These are phyloP conservation scores for Triplophysa bombifrons DNA, from an alignment of 2,797 vertebrate species.

Conservation along the genomic window DNA sequence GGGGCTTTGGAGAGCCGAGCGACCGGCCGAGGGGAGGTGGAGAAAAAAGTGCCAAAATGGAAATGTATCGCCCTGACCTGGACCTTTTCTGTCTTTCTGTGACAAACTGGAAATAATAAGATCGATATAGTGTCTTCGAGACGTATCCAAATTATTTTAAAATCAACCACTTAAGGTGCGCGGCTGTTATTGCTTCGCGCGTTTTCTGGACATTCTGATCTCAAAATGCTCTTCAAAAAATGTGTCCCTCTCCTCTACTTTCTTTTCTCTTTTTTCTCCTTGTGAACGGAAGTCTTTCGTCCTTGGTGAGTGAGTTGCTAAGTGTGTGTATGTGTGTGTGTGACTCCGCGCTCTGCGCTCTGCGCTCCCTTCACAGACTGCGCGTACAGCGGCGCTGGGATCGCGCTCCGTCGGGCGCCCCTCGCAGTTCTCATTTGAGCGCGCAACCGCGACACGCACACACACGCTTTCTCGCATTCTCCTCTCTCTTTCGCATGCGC, in stretches of 20 bases:
- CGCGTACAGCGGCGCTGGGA: slow-evolving; percentile 76
- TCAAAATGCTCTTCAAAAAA: slow-evolving; percentile 74
- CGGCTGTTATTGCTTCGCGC: slow-evolving; percentile 66
- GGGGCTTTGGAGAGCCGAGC: slow-evolving; percentile 58
- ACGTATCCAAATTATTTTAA: slow-evolving; percentile 80
- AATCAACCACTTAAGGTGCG: slow-evolving; percentile 74
- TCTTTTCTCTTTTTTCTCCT: slow-evolving; percentile 22
- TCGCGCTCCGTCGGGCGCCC: slow-evolving; percentile 62
- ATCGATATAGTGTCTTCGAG: slow-evolving; percentile 58
- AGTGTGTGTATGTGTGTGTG: slow-evolving; percentile 52
- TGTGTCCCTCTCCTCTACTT: slow-evolving; percentile 51
- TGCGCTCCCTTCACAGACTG: slow-evolving; percentile 57
- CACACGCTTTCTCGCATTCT: slow-evolving; percentile 52
- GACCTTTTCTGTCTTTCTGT: slow-evolving; percentile 81
- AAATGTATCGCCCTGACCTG: slow-evolving; percentile 89
- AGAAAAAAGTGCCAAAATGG: slow-evolving; percentile 88
- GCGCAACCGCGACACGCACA: slow-evolving; percentile 55
- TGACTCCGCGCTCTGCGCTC: slow-evolving; percentile 38
- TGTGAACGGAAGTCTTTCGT: slow-evolving; percentile 29
- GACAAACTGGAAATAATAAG: slow-evolving; percentile 74
- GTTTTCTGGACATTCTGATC: slow-evolving; percentile 67
- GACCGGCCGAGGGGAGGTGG: slow-evolving; percentile 52
- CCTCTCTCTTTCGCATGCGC: slow-evolving; percentile 60
- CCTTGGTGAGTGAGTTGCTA: slow-evolving; percentile 32
- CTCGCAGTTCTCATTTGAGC: slow-evolving; percentile 54